These are phyloP conservation scores for Tyrophagus putrescentiae DNA, from an alignment of 1,140 invertebrate genomes.

Conservation along the genomic window DNA sequence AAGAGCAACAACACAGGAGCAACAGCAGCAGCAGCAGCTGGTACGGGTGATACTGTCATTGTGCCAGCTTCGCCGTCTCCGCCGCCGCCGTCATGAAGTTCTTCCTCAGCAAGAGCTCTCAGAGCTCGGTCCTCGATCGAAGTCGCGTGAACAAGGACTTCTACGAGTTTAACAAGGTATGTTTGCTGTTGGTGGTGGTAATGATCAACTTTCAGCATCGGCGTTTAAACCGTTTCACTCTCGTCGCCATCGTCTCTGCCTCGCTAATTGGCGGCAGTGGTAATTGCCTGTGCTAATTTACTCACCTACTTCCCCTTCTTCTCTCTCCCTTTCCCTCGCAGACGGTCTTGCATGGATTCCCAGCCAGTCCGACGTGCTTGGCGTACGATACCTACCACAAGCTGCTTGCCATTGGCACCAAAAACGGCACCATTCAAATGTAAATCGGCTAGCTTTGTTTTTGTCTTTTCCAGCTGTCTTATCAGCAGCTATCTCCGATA, in stretches of 20 bases:
- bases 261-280: too few species aligned
- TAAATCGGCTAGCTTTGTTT: constrained; percentile 33
- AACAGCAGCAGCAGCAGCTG: too few species aligned
- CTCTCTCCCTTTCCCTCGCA: too few species aligned
- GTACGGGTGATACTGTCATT: too few species aligned
- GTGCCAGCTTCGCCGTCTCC: background rate
- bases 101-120: constrained; percentile 10
- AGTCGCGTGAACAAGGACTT: background rate
- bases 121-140: background rate
- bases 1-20: too few species aligned
- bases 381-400: constrained; percentile 75
- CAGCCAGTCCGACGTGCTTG: constrained; percentile 76
- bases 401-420: constrained; percentile 75
- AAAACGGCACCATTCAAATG: constrained; percentile 75
- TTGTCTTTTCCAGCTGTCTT: constrained; percentile 15
- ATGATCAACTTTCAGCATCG: too few species aligned
- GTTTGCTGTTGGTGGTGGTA: background rate
- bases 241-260: too few species aligned
- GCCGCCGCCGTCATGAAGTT: constrained; percentile 5
- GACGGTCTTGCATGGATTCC: constrained; percentile 92
- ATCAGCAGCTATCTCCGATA: background rate
- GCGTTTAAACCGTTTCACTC: background rate
- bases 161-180: constrained; percentile 12
- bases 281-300: background rate
- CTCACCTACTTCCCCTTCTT: constrained; percentile 26